Percentiles rank a stretch among this genome's conserved stretches.
Conservation (phyloP, 2,797 vertebrate genomes). For the Catamblyrhynchus diadema region DNA sequence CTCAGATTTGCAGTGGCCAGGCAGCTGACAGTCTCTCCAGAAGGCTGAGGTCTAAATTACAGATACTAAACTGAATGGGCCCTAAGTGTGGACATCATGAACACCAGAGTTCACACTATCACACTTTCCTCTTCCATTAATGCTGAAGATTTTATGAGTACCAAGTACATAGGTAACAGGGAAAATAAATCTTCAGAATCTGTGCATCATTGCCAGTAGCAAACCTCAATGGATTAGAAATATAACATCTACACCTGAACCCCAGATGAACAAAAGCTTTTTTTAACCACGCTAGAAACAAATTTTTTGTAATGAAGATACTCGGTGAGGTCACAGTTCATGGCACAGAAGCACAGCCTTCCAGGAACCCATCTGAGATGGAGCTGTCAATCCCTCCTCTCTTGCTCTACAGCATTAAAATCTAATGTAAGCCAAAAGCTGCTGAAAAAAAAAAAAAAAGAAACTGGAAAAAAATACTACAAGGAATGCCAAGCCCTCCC, state of each 20-base stretch:
- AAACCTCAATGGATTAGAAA: neutral
- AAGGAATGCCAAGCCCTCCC: conserved; percentile 41
- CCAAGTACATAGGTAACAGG: neutral
- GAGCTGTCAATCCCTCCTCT: neutral
- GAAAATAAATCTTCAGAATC: neutral
- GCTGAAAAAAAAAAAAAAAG: neutral
- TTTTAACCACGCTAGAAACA: neutral
- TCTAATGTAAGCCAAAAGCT: neutral
- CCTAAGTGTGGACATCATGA: neutral
- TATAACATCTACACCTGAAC: neutral
- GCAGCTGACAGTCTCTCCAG: neutral
- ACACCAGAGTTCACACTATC: neutral
- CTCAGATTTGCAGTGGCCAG: neutral
- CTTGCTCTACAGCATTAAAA: neutral
- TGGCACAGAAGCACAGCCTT: conserved; percentile 26
- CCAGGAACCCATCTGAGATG: conserved; percentile 45
- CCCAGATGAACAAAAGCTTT: neutral
- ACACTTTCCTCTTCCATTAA: neutral
- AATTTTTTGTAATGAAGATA: neutral
- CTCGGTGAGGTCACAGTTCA: conserved; percentile 19
- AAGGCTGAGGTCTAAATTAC: neutral
- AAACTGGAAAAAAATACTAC: neutral
- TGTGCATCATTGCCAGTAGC: neutral
- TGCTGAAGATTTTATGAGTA: neutral
- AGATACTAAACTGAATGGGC: neutral